These are phyloP conservation scores for Ganaspis brasiliensis DNA, from an alignment of 2,888 invertebrate species.

Conservation along the genomic window DNA sequence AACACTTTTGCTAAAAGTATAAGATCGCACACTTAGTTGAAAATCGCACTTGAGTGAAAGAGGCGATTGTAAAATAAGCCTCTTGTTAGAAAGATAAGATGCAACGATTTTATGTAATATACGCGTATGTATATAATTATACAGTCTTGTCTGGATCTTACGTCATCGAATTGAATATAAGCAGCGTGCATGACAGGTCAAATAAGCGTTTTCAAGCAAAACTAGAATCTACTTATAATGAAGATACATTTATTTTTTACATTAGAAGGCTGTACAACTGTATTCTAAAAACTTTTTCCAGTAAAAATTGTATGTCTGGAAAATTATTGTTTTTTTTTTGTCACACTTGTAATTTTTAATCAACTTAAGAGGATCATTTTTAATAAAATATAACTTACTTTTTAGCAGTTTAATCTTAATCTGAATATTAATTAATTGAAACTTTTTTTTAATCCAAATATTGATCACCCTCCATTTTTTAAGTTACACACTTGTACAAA, in stretches of 20 bases:
- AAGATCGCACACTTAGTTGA: neutral
- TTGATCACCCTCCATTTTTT: no score
- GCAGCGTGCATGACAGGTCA: constrained; percentile 28
- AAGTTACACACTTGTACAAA: no score
- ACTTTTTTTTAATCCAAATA: no score
- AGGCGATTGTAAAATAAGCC: constrained; percentile 8
- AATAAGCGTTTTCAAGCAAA: constrained; percentile 8
- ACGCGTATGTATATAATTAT: constrained; percentile 22
- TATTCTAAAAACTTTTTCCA: no score
- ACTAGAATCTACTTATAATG: neutral
- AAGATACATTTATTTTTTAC: neutral
- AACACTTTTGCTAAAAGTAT: constrained; percentile 5
- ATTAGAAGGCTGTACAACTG: no score
- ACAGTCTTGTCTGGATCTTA: constrained; percentile 11
- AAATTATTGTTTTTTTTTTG: no score
- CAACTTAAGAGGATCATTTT: no score
- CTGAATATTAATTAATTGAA: no score
- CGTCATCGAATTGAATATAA: constrained; percentile 35
- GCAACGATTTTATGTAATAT: constrained; percentile 28
- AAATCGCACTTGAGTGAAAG: constrained; percentile 25
- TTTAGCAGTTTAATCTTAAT: no score
- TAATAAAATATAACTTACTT: no score
- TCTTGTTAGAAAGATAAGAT: constrained; percentile 16
- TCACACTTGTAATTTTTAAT: no score
- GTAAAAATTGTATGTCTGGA: no score